Percentiles rank a stretch among this genome's conserved stretches.
Evolutionary conservation across 1,140 invertebrate genomes (phyloP).

Genomic region (Hyphantria cunea): DNA sequence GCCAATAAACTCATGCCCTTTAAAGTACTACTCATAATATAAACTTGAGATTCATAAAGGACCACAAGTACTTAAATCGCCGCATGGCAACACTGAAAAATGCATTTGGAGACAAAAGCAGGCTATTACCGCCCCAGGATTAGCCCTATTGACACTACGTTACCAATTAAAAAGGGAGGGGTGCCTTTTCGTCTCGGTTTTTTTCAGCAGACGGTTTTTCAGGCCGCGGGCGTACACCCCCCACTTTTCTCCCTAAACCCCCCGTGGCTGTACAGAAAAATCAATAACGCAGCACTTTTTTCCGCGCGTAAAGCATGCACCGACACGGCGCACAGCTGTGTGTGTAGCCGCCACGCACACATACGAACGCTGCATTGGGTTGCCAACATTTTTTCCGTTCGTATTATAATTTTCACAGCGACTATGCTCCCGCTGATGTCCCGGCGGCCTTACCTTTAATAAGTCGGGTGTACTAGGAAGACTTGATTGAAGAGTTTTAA

Average conservation of each 20-base stretch:
- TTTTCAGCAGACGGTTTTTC: slow-evolving; percentile 80
- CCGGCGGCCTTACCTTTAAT: slow-evolving; percentile 55
- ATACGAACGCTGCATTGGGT: slow-evolving; percentile 46
- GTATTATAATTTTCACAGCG: slow-evolving; percentile 65
- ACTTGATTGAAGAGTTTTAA: no score
- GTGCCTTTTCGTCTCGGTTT: slow-evolving; percentile 80
- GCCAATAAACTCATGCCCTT: background rate
- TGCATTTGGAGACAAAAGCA: slow-evolving; percentile 77
- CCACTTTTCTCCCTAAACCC: slow-evolving; percentile 46
- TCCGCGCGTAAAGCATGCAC: slow-evolving; percentile 80
- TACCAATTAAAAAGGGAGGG: slow-evolving; percentile 80
- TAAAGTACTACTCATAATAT: slow-evolving; percentile 25
- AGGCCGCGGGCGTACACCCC: slow-evolving; percentile 66
- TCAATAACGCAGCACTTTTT: slow-evolving; percentile 81
- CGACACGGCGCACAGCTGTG: slow-evolving; percentile 53
- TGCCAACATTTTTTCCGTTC: slow-evolving; percentile 68
- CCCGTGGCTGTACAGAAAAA: slow-evolving; percentile 73
- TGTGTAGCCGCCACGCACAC: slow-evolving; percentile 60
- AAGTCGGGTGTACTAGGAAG: slow-evolving; percentile 59
- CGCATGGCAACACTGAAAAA: slow-evolving; percentile 74
- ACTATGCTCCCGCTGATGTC: slow-evolving; percentile 31
- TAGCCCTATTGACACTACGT: slow-evolving; percentile 81
- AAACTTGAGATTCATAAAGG: slow-evolving; percentile 44
- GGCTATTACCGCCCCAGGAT: slow-evolving; percentile 75
- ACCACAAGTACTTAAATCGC: slow-evolving; percentile 48